Base-by-base conservation (phyloP, 2,113 vertebrate species). In the Camelus dromedarius region DNA sequence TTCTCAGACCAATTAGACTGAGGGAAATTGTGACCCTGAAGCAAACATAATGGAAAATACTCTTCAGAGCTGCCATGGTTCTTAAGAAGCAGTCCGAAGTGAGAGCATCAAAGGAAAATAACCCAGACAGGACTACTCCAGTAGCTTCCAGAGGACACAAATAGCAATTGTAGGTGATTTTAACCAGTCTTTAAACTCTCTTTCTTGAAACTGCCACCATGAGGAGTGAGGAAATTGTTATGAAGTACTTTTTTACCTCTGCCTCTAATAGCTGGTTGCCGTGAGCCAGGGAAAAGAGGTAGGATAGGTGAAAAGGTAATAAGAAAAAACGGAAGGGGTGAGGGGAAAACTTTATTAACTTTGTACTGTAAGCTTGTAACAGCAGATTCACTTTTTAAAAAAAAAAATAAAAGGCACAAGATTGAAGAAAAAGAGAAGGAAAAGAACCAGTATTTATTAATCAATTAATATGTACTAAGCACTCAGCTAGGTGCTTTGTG, bases 401-500 rank as follows among this genome's bases (percentile, higher is more conserved):
- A 42, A 42, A 42, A 32, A 10, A 56, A 35, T 35, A 77, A n/a
- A 48, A 70, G 52, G 10, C 7, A 26, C 13, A 66, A 38, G 20
- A 75, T 70, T 32, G 69, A n/a, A 48, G 35, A 32, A 64, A 80
- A 77, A 38, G 13, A 52, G n/a, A 91, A 85, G 12, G 8, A 66
- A 87, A 80, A 91, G 50, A 81, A 18, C 1, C 10, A 66, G 32
- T 15, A 52, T n/a, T 67, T 54, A 89, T 86, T 54, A 81, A 83
- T 84, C 58, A 92, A 38, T 7, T 73, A 72, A 38, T 20, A 66
- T 42, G 16, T 84, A 30, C 60, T 75, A 79, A 72, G 22, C 22
- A 72, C 8, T 91, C 18, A 92, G 26, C 3, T 30, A 73, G 24
- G 30, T 70, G 38, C 6, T 91, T 96, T 91, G 30, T 97, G 84